Conservation (phyloP, 2,888 invertebrate species). For the Amiota mariae region DNA sequence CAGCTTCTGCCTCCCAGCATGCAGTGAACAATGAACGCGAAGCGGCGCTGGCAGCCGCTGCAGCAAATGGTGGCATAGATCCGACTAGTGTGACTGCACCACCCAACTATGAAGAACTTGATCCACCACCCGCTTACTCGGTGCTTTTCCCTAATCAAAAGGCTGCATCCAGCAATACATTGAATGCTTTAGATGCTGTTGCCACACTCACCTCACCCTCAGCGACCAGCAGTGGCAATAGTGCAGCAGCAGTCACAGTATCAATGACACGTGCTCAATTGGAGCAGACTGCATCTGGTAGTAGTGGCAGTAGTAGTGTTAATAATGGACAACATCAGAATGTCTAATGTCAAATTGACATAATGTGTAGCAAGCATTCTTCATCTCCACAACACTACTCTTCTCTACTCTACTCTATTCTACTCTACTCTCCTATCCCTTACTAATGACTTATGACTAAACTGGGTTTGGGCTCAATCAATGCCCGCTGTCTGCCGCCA, state of each 20-base stretch:
- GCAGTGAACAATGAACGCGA: constrained; percentile 71
- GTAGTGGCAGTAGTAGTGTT: constrained; percentile 5
- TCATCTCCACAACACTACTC: not conserved
- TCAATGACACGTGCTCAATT: constrained; percentile 31
- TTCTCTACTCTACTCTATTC: not conserved
- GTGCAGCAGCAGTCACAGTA: constrained; percentile 34
- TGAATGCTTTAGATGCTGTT: constrained; percentile 56
- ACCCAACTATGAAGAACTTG: constrained; percentile 79
- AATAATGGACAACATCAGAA: constrained; percentile 32
- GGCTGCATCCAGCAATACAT: constrained; percentile 62
- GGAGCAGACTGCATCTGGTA: constrained; percentile 30
- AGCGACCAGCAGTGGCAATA: constrained; percentile 40
- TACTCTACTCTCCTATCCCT: not conserved
- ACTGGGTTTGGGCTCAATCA: not conserved
- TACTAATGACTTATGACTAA: not conserved
- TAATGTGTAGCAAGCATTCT: not conserved
- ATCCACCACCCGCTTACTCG: constrained; percentile 79
- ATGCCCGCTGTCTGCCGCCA: not conserved
- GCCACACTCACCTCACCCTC: constrained; percentile 40
- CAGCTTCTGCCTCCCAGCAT: constrained; percentile 72
- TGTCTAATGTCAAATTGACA: not conserved
- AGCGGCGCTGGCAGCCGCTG: constrained; percentile 65
- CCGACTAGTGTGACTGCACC: constrained; percentile 66
- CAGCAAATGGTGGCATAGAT: constrained; percentile 54
- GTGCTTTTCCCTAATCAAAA: constrained; percentile 78